A percentile compares a stretch with the other conserved stretches of the same genome.
Evolutionary conservation across 2,113 vertebrate species (phyloP).

Genomic region (Circaetus cinerascens): DNA sequence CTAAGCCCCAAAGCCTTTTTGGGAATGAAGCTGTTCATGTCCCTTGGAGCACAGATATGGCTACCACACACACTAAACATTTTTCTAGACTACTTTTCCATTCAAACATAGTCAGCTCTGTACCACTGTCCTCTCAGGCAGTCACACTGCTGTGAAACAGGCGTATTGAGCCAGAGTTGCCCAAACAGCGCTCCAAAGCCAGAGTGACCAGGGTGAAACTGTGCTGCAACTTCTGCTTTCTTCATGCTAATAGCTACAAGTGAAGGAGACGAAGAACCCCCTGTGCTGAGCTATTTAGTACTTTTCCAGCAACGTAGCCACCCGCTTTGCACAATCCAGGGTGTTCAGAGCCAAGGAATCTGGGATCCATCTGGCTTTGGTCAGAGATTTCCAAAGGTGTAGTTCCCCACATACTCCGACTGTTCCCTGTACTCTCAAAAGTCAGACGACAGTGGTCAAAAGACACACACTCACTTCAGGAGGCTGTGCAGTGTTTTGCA

Average conservation of each 20-base stretch:
- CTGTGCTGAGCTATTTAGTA: background rate
- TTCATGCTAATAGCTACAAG: background rate
- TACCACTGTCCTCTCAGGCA: background rate
- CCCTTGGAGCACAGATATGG: background rate
- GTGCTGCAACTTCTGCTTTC: background rate
- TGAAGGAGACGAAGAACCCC: background rate
- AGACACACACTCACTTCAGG: accelerated
- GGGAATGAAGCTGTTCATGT: background rate
- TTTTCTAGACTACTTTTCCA: background rate
- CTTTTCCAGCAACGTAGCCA: slow-evolving; percentile 6
- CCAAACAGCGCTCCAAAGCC: background rate
- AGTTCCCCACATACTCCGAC: background rate
- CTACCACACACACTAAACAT: background rate
- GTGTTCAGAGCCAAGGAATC: background rate
- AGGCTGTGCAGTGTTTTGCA: background rate
- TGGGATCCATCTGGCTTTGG: background rate
- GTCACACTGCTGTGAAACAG: background rate
- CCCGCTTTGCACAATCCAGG: background rate
- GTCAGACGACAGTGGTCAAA: background rate
- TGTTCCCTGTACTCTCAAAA: background rate
- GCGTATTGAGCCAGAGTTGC: background rate
- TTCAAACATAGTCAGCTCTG: background rate
- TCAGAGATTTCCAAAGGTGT: background rate
- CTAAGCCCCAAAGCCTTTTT: background rate
- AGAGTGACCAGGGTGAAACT: background rate